Evolutionary conservation across 2,113 vertebrate species (phyloP).

Genomic region (Cavia aperea): DNA sequence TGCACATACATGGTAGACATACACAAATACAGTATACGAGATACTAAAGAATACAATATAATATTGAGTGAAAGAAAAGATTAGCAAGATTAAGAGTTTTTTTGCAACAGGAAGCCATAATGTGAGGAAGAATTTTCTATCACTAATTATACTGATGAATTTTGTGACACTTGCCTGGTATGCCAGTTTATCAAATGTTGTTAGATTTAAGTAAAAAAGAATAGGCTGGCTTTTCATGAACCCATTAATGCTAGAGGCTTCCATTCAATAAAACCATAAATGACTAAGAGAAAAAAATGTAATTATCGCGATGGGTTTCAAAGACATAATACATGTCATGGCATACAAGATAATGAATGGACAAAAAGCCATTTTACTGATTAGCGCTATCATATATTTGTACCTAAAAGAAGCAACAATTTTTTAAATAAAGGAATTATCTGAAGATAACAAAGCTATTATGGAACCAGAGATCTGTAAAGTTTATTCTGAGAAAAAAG

Average conservation of each 20-base stretch:
- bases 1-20: neutral
- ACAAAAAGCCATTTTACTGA: conserved; percentile 51
- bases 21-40: neutral
- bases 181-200: conserved; percentile 39
- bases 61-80: conserved; percentile 26
- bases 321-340: conserved; percentile 37
- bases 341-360: conserved; percentile 33
- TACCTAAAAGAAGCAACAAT: conserved; percentile 38
- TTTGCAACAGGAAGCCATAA: conserved; percentile 19
- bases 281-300: neutral
- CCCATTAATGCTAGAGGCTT: conserved; percentile 3
- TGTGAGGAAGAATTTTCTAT: neutral
- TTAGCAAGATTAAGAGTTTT: conserved; percentile 13
- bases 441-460: conserved; percentile 39
- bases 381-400: conserved; percentile 11
- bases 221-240: conserved; percentile 32
- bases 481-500: conserved; percentile 39
- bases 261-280: conserved; percentile 52
- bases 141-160: neutral
- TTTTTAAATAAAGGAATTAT: conserved; percentile 15
- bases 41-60: conserved; percentile 27
- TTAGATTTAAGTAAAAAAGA: conserved; percentile 42
- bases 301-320: conserved; percentile 52
- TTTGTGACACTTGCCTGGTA: conserved; percentile 23
- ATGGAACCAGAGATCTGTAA: conserved; percentile 37